phyloP scores from a whole-genome alignment of 2,113 vertebrate genomes.

The Indicator maculatus region DNA sequence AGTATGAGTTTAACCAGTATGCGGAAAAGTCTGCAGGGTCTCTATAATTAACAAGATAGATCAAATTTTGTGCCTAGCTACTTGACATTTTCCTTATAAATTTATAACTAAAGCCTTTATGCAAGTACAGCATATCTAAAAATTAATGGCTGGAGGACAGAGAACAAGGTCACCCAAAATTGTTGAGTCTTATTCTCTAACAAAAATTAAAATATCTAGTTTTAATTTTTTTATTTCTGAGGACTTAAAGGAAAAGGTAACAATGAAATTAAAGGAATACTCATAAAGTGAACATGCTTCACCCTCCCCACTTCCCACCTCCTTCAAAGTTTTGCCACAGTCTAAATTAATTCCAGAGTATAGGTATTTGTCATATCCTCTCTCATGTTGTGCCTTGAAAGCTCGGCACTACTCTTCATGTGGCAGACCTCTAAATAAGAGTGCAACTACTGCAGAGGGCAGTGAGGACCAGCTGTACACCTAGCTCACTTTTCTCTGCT shows the following conservation, averaged over 20 bases:
- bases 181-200: background rate
- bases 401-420: background rate
- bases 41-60: background rate
- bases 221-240: background rate
- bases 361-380: rapidly evolving
- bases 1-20: background rate
- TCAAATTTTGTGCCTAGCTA: background rate
- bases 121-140: conserved; percentile 29
- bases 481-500: background rate
- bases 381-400: background rate
- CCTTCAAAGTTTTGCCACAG: background rate
- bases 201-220: background rate
- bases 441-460: background rate
- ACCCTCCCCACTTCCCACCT: background rate
- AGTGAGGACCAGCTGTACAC: rapidly evolving
- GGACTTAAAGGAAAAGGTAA: background rate
- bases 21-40: background rate
- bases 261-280: background rate
- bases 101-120: conserved; percentile 31
- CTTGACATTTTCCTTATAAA: conserved; percentile 32
- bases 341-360: rapidly evolving
- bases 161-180: conserved; percentile 45
- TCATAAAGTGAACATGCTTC: background rate
- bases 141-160: conserved; percentile 13
- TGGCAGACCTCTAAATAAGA: background rate